Percentiles rank a stretch among this genome's conserved stretches.
Evolutionary conservation across 2,797 vertebrate species (phyloP).

Genomic region (Amphiprion clarkii): DNA sequence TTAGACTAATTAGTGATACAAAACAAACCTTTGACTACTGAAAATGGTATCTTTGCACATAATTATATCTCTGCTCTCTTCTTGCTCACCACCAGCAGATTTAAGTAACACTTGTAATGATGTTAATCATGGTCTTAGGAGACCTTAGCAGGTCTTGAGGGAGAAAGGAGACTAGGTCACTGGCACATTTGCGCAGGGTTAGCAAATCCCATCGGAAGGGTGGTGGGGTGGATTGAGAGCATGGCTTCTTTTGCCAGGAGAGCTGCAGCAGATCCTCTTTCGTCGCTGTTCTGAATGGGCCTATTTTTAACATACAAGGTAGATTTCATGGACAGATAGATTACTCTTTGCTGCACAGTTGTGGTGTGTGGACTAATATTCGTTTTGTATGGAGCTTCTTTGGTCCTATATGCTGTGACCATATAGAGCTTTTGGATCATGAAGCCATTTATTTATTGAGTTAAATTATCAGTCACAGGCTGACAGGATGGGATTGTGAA

Average conservation of each 20-base stretch:
- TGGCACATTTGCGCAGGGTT: constrained; percentile 58
- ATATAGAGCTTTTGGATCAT: constrained; percentile 13
- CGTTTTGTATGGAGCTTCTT: constrained; percentile 7
- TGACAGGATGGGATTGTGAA: constrained; percentile 7
- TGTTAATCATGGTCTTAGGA: constrained; percentile 65
- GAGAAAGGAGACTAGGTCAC: constrained; percentile 61
- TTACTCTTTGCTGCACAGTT: constrained; percentile 46
- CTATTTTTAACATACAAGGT: constrained; percentile 63
- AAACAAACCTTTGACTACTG: neutral
- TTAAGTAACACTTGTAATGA: constrained; percentile 59
- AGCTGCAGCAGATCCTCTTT: constrained; percentile 61
- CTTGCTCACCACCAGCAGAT: constrained; percentile 27
- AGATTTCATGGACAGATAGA: constrained; percentile 53
- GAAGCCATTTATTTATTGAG: constrained; percentile 1
- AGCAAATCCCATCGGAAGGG: constrained; percentile 59
- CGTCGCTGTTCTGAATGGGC: constrained; percentile 55
- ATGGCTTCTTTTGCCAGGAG: constrained; percentile 49
- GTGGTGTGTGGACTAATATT: constrained; percentile 26
- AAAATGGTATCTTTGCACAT: neutral
- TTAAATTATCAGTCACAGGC: neutral
- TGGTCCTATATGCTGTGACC: neutral
- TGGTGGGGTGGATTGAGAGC: constrained; percentile 59
- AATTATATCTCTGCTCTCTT: constrained; percentile 7
- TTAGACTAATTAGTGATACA: neutral
- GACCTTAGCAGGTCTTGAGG: constrained; percentile 50